Base-by-base conservation (phyloP, 1,140 invertebrate genomes). In the Littorina saxatilis region DNA sequence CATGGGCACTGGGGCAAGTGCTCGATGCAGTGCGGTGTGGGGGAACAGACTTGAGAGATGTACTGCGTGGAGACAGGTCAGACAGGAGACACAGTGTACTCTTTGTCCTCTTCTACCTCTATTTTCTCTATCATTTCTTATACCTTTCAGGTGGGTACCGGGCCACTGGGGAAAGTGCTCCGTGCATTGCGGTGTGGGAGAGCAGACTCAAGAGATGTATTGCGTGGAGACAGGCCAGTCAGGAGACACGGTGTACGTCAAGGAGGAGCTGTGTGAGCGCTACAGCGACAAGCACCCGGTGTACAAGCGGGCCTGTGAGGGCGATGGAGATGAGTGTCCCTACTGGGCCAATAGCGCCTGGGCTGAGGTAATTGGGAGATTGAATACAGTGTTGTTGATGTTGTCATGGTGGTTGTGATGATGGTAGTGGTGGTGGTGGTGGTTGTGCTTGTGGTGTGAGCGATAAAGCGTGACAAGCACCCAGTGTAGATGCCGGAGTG, bases 301-400 rank as follows among this genome's bases (percentile, higher is more conserved):
- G 1, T 91, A 89, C 1, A 89, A 90, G 79, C 93, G 94, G 82
- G 89, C 93, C 17, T 96, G 96, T 90, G 95, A 95, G 83, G 86
- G 91, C 92, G 68, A 90, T 13, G 93, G 94, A 0, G 96, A 95
- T 87, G 93, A 93, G 0, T 88, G 87, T 84, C 94, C 94, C 3
- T 93, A 94, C 85, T 96, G 96, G 96, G 91, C 94, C 52, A 94
- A 94, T 76, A 92, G 93, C 40, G 91, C 94, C 0, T 96, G 96
- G 96, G 95, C 95, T 13, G 93, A 94, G 93, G 96, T 96, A 93
- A 91, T 80, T 73, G 20, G 9, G 1, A 0, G 7, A 32, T 50
- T 50, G 47, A 20, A 11, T 9, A 50, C 47, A 20, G 47, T 50
- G 20, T 50, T 50, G 47, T 9, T 11, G 47, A 20, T 50, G 20